Conservation (phyloP, 2,797 vertebrate species). For the Falco columbarius region DNA sequence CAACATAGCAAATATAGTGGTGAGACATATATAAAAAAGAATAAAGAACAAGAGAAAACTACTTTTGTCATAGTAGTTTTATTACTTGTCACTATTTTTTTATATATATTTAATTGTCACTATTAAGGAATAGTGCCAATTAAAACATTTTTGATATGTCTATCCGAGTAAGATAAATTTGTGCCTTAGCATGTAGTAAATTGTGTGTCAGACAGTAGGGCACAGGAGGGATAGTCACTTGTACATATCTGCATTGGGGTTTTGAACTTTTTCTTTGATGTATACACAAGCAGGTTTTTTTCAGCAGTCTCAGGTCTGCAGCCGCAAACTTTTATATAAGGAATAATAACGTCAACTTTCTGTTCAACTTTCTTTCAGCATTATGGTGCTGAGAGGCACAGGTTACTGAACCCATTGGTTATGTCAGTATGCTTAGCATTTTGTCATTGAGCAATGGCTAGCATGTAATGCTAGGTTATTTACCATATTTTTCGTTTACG, state of each 20-base stretch:
- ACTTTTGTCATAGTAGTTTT: background rate
- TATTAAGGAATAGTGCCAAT: background rate
- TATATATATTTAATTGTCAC: no score
- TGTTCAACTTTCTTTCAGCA: background rate
- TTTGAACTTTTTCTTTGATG: background rate
- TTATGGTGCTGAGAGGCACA: background rate
- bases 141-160: background rate
- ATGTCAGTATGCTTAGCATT: background rate
- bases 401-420: background rate
- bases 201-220: background rate
- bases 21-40: background rate
- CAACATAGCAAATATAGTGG: background rate
- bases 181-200: background rate
- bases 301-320: background rate
- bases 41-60: background rate
- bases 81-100: no score
- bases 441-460: background rate
- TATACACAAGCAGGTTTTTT: background rate
- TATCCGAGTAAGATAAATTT: background rate
- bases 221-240: background rate
- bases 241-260: rapidly evolving
- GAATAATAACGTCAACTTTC: background rate
- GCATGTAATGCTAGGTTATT: background rate
- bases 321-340: background rate
- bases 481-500: background rate